Evolutionary conservation across 2,797 vertebrate species (phyloP), one percentile per base, ranked within the genome.

Genomic region (Gobio occitaniae): DNA sequence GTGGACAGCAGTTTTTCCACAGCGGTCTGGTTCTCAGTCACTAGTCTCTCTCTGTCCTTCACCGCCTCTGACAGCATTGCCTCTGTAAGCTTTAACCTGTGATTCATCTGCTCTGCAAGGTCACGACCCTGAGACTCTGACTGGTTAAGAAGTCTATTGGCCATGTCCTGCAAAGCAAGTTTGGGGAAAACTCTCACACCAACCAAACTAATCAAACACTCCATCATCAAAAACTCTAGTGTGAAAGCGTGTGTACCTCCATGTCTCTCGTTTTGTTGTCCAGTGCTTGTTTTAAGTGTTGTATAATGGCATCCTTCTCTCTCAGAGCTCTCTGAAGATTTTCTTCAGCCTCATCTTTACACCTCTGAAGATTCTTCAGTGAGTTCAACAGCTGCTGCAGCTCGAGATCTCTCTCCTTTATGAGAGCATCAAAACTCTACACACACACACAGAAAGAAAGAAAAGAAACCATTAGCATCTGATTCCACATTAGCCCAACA

Each of bases 391-490:
- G 95, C 87, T 97, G 96, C 90, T 96, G 94, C 87, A 97, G 92
- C 90, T 96, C 96, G 25, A 92, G 90, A 71, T 97, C 97, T 86
- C 97, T 96, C 92, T 96, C 97, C 89, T 93, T 96, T 87, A 97
- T 92, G 52, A 95, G 78, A 66, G 90, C 89, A 83, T 97, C 95
- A 66, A 97, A 95, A 90, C 93, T 96, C 97, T 98, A 90, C 1
- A 86, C 17, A 66, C 2, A 89, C 2, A 89, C n/a, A 87, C 65
- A 84, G 8, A 65, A 1, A 6, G 3, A 25, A 13, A 25, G 1
- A 2, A 38, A 44, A 32, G 21, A 32, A 19, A 21, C 2, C 17
- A 72, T 82, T 21, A 65, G 19, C 71, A 76, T 50, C 17, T 71
- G 36, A 47, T 59, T 82, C 16, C 16, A 81, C 15, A 71, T 52